Conservation (phyloP, 2,797 vertebrate species). For the Squalus acanthias region DNA sequence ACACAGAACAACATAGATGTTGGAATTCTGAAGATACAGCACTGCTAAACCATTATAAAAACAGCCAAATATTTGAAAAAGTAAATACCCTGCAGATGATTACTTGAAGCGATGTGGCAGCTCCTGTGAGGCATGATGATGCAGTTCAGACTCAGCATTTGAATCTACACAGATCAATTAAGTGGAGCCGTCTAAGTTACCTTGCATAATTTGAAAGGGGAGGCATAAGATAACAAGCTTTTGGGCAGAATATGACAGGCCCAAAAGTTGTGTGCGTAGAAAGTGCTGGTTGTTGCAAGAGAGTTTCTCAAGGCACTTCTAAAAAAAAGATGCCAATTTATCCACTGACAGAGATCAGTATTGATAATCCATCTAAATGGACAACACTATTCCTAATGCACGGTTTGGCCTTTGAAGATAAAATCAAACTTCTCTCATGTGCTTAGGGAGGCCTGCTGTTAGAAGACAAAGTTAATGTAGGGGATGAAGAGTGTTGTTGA, state of each 20-base stretch:
- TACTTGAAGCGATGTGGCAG: background rate
- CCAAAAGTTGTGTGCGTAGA: background rate
- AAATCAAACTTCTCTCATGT: background rate
- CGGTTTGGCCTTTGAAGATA: background rate
- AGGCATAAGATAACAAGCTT: background rate
- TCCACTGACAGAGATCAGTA: background rate
- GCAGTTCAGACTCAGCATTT: background rate
- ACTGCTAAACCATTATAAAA: background rate
- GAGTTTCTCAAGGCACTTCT: background rate
- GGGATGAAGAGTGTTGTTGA: background rate
- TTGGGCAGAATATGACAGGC: background rate
- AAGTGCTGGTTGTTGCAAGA: background rate
- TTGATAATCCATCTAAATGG: background rate
- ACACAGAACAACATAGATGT: background rate
- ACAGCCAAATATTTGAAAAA: background rate
- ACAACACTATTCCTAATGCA: background rate
- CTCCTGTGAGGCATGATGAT: background rate
- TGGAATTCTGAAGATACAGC: background rate
- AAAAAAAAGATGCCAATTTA: background rate
- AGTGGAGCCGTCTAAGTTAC: background rate
- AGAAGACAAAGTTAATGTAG: background rate
- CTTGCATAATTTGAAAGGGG: background rate
- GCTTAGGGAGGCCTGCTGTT: background rate
- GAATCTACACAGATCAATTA: background rate
- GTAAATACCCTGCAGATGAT: background rate